phyloP scores from a whole-genome alignment of 2,113 vertebrate genomes.

The Oxyura jamaicensis region DNA sequence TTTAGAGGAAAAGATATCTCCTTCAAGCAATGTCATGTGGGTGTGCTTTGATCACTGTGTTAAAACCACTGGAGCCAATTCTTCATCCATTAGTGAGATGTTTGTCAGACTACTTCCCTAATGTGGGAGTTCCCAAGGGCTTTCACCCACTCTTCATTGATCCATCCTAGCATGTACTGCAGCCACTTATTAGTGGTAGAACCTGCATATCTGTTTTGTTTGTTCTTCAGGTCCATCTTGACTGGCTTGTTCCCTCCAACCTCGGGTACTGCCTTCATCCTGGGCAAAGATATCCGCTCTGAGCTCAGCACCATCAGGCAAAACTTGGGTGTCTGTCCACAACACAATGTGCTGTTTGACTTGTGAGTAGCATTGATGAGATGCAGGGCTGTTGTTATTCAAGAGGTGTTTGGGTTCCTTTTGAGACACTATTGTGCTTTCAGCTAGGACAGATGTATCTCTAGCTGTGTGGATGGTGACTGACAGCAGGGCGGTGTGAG shows the following conservation, averaged over 20 bases:
- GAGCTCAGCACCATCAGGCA: constrained; percentile 91
- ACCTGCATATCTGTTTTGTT: neutral
- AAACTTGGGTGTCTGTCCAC: constrained; percentile 94
- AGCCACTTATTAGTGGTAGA: neutral
- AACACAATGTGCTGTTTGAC: constrained; percentile 97
- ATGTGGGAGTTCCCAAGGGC: neutral
- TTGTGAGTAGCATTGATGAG: constrained; percentile 81
- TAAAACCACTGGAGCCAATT: neutral
- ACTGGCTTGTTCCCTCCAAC: constrained; percentile 96
- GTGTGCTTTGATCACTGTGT: neutral
- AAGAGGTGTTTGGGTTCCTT: rapidly evolving
- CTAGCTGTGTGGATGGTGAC: rapidly evolving
- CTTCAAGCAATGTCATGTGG: neutral
- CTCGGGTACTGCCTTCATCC: constrained; percentile 94
- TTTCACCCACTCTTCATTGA: neutral
- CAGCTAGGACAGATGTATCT: neutral
- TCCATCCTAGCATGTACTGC: neutral
- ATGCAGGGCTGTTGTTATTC: neutral
- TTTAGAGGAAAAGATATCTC: neutral
- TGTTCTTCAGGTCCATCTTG: constrained; percentile 89
- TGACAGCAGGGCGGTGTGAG: neutral
- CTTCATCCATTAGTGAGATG: neutral
- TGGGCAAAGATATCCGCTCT: constrained; percentile 91
- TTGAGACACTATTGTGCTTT: neutral
- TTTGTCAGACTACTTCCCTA: neutral